phyloP scores from a whole-genome alignment of 2,888 invertebrate genomes.

The Dyspetes luteomarginatus region DNA sequence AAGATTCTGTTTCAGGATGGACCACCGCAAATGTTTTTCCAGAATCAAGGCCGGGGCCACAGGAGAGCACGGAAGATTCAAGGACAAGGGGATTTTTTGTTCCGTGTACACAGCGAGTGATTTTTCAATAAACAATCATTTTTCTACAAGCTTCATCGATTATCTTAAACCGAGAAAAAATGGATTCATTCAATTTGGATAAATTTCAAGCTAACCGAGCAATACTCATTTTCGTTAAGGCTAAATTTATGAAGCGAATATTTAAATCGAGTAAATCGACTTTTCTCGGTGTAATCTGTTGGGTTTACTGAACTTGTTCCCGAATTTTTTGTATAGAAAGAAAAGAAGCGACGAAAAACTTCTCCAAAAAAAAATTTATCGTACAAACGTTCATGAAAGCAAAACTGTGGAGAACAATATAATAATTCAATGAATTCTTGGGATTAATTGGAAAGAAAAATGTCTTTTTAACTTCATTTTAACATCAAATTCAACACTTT shows the following conservation, averaged over 20 bases:
- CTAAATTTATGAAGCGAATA: not conserved
- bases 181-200: not conserved
- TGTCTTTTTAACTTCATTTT: too few species aligned
- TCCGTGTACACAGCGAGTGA: not conserved
- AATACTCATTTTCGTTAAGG: not conserved
- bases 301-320: conserved; percentile 12
- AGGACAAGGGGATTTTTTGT: not conserved
- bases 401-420: too few species aligned
- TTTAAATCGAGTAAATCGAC: conserved; percentile 7
- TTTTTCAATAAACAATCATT: not conserved
- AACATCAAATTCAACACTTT: too few species aligned
- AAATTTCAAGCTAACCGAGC: not conserved
- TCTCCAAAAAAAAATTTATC: too few species aligned
- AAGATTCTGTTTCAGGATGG: conserved; percentile 21
- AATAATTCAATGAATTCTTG: too few species aligned
- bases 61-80: not conserved
- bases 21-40: not conserved
- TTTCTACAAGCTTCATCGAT: not conserved
- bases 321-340: too few species aligned
- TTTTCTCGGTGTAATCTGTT: conserved; percentile 34
- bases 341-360: too few species aligned
- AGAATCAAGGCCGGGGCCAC: not conserved
- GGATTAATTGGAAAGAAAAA: too few species aligned
- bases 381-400: too few species aligned
- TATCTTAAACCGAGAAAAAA: conserved; percentile 6